Conservation (phyloP, 2,113 vertebrate species). For the Typhlomys cinereus region DNA sequence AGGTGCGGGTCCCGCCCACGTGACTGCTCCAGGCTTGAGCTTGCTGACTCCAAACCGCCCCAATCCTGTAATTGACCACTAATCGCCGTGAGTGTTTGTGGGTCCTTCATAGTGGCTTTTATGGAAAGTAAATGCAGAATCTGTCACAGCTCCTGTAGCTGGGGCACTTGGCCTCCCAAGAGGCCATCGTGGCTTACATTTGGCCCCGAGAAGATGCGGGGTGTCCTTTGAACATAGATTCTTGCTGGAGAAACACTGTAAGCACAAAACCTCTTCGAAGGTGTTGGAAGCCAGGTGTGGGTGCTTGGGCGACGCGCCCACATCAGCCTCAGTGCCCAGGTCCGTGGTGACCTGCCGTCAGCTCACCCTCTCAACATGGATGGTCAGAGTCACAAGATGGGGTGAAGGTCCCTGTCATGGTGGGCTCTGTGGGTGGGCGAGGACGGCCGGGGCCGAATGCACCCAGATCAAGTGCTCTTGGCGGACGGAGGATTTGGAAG, state of each 20-base stretch:
- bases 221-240: background rate
- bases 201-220: background rate
- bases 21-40: background rate
- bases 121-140: background rate
- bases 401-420: fast-evolving
- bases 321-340: fast-evolving
- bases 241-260: fast-evolving
- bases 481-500: background rate
- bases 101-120: background rate
- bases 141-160: background rate
- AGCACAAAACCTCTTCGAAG: fast-evolving
- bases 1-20: background rate
- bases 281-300: fast-evolving
- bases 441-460: background rate
- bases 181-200: background rate
- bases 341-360: background rate
- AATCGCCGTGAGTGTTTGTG: fast-evolving
- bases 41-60: background rate
- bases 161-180: background rate
- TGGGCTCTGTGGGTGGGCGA: fast-evolving
- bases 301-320: fast-evolving
- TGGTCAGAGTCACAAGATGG: fast-evolving
- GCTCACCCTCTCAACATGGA: background rate
- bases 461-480: background rate
- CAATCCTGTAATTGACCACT: background rate